A percentile compares a stretch with the other conserved stretches of the same genome.
phyloP scores from a whole-genome alignment of 2,797 vertebrate species.

The Salarias fasciatus region DNA sequence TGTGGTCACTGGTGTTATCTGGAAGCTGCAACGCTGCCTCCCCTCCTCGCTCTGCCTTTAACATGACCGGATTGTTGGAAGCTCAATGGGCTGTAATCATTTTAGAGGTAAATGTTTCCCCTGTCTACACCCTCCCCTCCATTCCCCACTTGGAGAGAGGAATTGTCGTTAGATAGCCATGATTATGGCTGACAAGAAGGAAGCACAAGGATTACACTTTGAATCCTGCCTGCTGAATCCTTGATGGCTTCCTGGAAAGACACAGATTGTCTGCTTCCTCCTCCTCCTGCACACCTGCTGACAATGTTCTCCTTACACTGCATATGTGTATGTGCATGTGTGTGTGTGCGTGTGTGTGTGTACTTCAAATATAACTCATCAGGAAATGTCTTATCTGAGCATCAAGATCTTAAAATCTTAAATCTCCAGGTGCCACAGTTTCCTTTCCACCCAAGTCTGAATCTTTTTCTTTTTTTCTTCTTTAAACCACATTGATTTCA shows the following conservation, averaged over 20 bases:
- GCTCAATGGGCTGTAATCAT: conserved; percentile 17
- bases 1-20: conserved; percentile 3
- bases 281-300: conserved; percentile 13
- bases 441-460: not conserved
- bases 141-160: not conserved
- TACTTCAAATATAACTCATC: not conserved
- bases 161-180: conserved; percentile 3
- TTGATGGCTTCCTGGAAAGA: conserved; percentile 4
- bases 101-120: not conserved
- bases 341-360: too few relatives aligned
- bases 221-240: conserved; percentile 5
- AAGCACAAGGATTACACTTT: conserved; percentile 14
- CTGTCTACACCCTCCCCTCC: not conserved
- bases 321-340: not conserved
- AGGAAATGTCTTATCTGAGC: not conserved
- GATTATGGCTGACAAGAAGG: conserved; percentile 21
- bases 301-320: conserved; percentile 1
- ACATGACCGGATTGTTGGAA: conserved; percentile 16
- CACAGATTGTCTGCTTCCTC: not conserved
- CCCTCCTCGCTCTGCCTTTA: conserved; percentile 10
- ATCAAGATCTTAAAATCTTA: not conserved
- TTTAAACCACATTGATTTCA: too few relatives aligned
- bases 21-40: not conserved
- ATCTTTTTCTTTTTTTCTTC: too few relatives aligned
- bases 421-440: not conserved